Base-by-base conservation (phyloP, 2,797 vertebrate genomes). In the Meda fulgida region DNA sequence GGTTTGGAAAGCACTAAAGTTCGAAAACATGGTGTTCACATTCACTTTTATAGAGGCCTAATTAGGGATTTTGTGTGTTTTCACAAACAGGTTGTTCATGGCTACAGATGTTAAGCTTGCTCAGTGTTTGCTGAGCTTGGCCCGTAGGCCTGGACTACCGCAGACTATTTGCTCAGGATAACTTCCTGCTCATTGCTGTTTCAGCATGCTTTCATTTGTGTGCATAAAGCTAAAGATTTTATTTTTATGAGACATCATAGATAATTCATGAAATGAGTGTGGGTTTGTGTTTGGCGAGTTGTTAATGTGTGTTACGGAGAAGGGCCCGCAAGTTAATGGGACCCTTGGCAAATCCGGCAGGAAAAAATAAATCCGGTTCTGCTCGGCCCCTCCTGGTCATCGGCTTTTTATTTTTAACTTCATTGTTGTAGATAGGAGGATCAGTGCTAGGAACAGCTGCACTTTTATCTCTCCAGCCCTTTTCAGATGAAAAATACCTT, bases 11-110 rank as follows among this genome's bases (percentile, higher is more conserved):
- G 84, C 73, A 78, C 43, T 83, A 85, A 78, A 65, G 75, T 81
- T 71, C 53, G 31, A 83, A 91, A 91, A 88, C 85, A 53, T 89
- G 90, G 89, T 90, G 89, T 90, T 92, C 86, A 90, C 91, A 91
- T 90, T 89, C 81, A 82, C 88, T 91, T 92, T 91, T 90, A 90
- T 91, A 38, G 87, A 86, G 72, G 85, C 76, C 89, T 91, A 85
- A 89, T 91, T 91, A 90, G 89, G 88, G 86, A 89, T 88, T 48
- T 85, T 87, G 84, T 88, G 87, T 90, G 89, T 90, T 91, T 92
- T 90, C 86, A 88, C 86, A 92, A 92, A 92, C 89, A 90, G 91
- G 88, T 91, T 91, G 88, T 90, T 90, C 85, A 88, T 87, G 78
- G 84, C 84, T 89, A 29, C 90, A 90, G 89, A 91, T 92, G 89